Percentiles rank a stretch among this genome's conserved stretches.
These are phyloP conservation scores for Carcina quercana DNA, from an alignment of 2,888 invertebrate species.

Conservation along the genomic window DNA sequence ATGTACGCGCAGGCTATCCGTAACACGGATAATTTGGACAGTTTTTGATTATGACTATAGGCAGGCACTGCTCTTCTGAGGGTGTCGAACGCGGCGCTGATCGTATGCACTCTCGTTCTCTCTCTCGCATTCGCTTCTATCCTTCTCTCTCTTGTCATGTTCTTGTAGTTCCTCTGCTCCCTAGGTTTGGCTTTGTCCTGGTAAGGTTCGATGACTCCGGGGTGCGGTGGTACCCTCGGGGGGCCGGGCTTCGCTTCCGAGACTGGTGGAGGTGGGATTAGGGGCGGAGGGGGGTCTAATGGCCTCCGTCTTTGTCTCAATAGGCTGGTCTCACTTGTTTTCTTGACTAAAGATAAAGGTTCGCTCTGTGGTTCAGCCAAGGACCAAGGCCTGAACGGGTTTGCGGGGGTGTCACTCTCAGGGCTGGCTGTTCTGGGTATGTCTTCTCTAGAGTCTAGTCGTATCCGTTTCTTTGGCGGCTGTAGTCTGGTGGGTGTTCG, in stretches of 20 bases:
- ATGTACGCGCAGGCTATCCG: constrained; percentile 96
- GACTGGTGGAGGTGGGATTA: constrained; percentile 29
- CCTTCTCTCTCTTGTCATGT: constrained; percentile 93
- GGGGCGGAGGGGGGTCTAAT: constrained; percentile 42
- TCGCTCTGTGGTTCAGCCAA: constrained; percentile 74
- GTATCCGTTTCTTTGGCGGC: constrained; percentile 83
- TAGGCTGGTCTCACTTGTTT: constrained; percentile 45
- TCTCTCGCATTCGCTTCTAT: constrained; percentile 97
- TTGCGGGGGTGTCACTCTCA: constrained; percentile 51
- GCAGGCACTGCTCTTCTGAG: constrained; percentile 89
- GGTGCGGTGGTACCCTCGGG: constrained; percentile 71
- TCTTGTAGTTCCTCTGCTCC: constrained; percentile 93
- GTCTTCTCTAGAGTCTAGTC: constrained; percentile 60
- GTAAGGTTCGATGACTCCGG: constrained; percentile 53
- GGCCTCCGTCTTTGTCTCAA: constrained; percentile 50
- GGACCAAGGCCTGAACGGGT: constrained; percentile 81
- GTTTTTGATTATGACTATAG: constrained; percentile 94
- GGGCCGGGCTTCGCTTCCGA: constrained; percentile 40
- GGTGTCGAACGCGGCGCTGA: constrained; percentile 95
- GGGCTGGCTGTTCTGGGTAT: constrained; percentile 51
- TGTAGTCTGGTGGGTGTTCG: constrained; percentile 47
- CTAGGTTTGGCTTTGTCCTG: constrained; percentile 48
- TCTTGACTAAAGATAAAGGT: constrained; percentile 77
- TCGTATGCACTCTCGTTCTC: constrained; percentile 94
- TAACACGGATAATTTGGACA: constrained; percentile 93